These are phyloP conservation scores for Zaprionus nigranus DNA, from an alignment of 1,140 invertebrate genomes.

Conservation along the genomic window DNA sequence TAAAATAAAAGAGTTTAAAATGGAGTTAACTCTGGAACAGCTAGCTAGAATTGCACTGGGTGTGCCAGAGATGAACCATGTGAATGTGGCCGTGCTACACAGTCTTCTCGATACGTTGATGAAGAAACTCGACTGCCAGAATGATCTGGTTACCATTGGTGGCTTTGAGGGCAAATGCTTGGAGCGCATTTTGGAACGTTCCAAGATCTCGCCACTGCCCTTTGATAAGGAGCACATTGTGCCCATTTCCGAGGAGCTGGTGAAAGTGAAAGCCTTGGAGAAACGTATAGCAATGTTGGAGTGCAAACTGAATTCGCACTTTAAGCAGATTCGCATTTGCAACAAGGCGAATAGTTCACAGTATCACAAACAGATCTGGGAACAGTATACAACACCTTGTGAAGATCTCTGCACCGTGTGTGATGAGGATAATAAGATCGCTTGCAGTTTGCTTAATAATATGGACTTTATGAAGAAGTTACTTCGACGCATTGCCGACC, in stretches of 20 bases:
- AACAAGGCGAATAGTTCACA: constrained; percentile 58
- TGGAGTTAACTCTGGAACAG: constrained; percentile 69
- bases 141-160: constrained; percentile 60
- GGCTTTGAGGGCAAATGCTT: constrained; percentile 69
- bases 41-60: constrained; percentile 70
- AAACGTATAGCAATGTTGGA: constrained; percentile 58
- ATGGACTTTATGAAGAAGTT: constrained; percentile 75
- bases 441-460: constrained; percentile 67
- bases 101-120: constrained; percentile 68
- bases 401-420: constrained; percentile 76
- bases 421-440: constrained; percentile 74
- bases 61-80: constrained; percentile 54
- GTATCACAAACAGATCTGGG: constrained; percentile 43
- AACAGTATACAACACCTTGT: constrained; percentile 57
- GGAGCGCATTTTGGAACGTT: constrained; percentile 50
- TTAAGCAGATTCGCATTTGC: constrained; percentile 65
- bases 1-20: neutral
- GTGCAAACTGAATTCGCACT: constrained; percentile 61
- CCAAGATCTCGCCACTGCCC: constrained; percentile 61
- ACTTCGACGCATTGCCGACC: constrained; percentile 65
- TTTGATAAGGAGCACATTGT: constrained; percentile 61
- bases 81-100: constrained; percentile 71
- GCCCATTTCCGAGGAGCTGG: constrained; percentile 59
- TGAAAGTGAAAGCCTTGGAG: constrained; percentile 60
- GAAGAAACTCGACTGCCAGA: constrained; percentile 70